Evolutionary conservation across 2,113 vertebrate genomes (phyloP).

Genomic region (Cepphus grylle): DNA sequence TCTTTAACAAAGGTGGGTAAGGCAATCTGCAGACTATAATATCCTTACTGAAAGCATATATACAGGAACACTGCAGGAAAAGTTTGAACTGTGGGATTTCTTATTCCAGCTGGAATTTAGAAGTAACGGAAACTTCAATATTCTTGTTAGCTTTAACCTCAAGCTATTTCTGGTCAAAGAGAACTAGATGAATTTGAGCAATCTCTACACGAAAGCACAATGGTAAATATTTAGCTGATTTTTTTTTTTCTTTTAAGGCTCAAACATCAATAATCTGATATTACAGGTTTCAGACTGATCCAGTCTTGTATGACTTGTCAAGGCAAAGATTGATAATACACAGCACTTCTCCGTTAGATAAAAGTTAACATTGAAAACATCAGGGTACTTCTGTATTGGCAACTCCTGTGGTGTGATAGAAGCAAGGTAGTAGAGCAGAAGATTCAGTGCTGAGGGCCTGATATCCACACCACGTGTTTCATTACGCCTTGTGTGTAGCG

Average conservation of each 20-base stretch:
- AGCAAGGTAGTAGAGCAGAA: background rate
- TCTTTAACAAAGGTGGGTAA: background rate
- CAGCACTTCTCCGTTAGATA: background rate
- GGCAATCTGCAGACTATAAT: background rate
- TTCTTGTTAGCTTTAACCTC: background rate
- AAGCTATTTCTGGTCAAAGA: background rate
- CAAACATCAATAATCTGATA: background rate
- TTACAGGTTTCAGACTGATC: background rate
- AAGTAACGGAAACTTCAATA: background rate
- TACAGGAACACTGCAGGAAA: background rate
- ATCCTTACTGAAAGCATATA: background rate
- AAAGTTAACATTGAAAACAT: background rate
- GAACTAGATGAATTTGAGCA: background rate
- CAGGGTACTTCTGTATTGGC: background rate
- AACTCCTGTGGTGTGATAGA: background rate
- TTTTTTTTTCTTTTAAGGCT: background rate
- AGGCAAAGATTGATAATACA: background rate
- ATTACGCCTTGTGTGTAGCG: rapidly evolving
- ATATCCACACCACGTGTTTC: background rate
- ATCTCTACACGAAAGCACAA: background rate
- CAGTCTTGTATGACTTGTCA: background rate
- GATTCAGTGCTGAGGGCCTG: background rate
- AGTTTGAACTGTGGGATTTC: background rate
- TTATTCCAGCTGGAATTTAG: background rate
- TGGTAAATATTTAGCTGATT: background rate